Base-by-base conservation (phyloP, 2,797 vertebrate genomes). In the Schizothorax lantsangensis region DNA sequence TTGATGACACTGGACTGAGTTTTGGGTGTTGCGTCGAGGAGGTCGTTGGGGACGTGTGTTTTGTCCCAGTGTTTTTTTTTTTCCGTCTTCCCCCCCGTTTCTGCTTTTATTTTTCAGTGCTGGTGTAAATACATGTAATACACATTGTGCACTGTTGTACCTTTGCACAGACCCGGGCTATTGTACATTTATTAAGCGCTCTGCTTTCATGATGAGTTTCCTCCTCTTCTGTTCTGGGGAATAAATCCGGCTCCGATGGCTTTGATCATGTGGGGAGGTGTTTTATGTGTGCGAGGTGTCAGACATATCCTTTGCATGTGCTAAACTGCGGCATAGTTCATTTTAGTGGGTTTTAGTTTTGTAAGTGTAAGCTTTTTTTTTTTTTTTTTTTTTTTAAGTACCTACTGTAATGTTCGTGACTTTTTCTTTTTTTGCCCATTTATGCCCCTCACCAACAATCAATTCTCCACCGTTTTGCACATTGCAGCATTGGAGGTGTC, bases 1-100 rank as follows among this genome's bases (percentile, higher is more conserved):
- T 97, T 96, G 91, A 95, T 95, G 96, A 98, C 98, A 98, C 98
- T 99, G 98, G 97, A 98, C 96, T 95, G 93, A 93, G 94, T 95
- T 95, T 93, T 95, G 95, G 96, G 95, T 95, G 93, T 95, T 93
- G 88, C 92, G 90, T 93, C 88, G 26, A 71, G 57, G 86, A 80
- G 92, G 94, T 95, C 96, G 96, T 96, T 94, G 95, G 95, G 92
- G 92, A 95, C 96, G 97, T 91, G 97, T 92, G 95, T 96, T 96
- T 96, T 96, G 95, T 96, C 96, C 96, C 96, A 96, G 96, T 97
- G 96, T 96, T 45, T 68, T 86, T 92, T 89, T 88, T 92, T 91
- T 95, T 93, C 6, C 52, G 0, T 1, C 94, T 92, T 95, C 95
- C 97, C 95, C 97, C 95, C 95, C 86, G 95, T 97, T 98, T 98